Evolutionary conservation across 2,888 invertebrate genomes (phyloP).

Genomic region (Phanerotoma sp.): DNA sequence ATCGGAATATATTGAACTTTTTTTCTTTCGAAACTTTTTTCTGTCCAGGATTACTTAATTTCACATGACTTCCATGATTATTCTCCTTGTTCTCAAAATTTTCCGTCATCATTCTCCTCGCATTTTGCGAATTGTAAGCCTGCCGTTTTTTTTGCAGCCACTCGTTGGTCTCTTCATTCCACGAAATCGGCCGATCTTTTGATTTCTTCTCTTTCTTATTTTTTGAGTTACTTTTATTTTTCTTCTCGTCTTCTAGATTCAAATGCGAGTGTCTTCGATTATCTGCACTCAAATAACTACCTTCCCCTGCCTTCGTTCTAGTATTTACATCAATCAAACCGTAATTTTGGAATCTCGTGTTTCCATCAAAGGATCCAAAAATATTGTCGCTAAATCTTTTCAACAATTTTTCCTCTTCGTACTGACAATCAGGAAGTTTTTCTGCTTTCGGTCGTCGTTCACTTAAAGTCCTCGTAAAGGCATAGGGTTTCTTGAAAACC

Average conservation of each 20-base stretch:
- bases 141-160: slow-evolving; percentile 49
- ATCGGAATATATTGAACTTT: slow-evolving; percentile 50
- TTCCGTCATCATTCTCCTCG: slow-evolving; percentile 32
- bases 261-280: slow-evolving; percentile 39
- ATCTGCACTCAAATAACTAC: not conserved
- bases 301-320: slow-evolving; percentile 6
- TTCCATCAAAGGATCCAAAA: slow-evolving; percentile 41
- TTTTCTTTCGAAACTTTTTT: slow-evolving; percentile 40
- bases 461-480: slow-evolving; percentile 46
- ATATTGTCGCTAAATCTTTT: slow-evolving; percentile 48
- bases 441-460: slow-evolving; percentile 37
- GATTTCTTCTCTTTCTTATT: not conserved
- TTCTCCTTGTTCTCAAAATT: slow-evolving; percentile 44
- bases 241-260: slow-evolving; percentile 35
- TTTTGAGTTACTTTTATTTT: slow-evolving; percentile 11
- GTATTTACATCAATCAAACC: slow-evolving; percentile 44
- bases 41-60: slow-evolving; percentile 31
- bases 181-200: slow-evolving; percentile 47
- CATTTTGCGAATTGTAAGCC: slow-evolving; percentile 44
- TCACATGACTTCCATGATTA: slow-evolving; percentile 35
- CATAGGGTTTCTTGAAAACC: slow-evolving; percentile 46
- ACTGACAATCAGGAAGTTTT: not conserved
- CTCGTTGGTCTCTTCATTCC: slow-evolving; percentile 49
- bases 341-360: slow-evolving; percentile 49
- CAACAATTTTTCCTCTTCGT: slow-evolving; percentile 39